phyloP scores from a whole-genome alignment of 2,113 vertebrate genomes.

The Alligator sinensis region DNA sequence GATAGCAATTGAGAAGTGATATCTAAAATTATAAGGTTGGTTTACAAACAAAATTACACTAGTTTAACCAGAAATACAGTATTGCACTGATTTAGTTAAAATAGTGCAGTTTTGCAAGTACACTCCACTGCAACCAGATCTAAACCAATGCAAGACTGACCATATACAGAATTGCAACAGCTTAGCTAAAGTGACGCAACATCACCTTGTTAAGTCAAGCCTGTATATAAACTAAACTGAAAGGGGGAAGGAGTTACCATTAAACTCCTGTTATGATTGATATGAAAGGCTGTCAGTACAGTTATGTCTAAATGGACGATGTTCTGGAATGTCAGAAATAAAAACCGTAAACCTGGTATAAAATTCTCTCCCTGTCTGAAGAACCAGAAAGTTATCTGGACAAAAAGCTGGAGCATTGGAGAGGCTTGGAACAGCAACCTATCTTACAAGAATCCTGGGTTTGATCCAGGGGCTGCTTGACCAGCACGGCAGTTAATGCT shows the following conservation, averaged over 20 bases:
- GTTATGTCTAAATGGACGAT: not conserved
- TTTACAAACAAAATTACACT: not conserved
- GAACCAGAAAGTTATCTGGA: not conserved
- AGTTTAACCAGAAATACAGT: not conserved
- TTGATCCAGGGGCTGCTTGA: not conserved
- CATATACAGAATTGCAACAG: not conserved
- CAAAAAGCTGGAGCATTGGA: not conserved
- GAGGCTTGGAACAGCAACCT: not conserved
- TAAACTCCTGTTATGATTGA: not conserved
- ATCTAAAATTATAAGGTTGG: not conserved
- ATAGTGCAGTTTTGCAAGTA: not conserved
- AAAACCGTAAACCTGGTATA: no score
- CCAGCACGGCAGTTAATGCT: not conserved
- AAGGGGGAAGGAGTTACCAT: not conserved
- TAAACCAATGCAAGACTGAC: not conserved
- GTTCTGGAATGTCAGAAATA: no score
- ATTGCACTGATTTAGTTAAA: not conserved
- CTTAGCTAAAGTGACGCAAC: not conserved
- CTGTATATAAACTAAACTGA: not conserved
- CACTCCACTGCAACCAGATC: not conserved
- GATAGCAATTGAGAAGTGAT: not conserved
- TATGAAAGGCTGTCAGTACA: not conserved
- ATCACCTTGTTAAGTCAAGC: not conserved
- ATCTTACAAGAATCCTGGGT: not conserved
- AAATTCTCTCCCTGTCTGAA: no score